Evolutionary conservation across 2,113 vertebrate genomes (phyloP).

Genomic region (Natator depressus): DNA sequence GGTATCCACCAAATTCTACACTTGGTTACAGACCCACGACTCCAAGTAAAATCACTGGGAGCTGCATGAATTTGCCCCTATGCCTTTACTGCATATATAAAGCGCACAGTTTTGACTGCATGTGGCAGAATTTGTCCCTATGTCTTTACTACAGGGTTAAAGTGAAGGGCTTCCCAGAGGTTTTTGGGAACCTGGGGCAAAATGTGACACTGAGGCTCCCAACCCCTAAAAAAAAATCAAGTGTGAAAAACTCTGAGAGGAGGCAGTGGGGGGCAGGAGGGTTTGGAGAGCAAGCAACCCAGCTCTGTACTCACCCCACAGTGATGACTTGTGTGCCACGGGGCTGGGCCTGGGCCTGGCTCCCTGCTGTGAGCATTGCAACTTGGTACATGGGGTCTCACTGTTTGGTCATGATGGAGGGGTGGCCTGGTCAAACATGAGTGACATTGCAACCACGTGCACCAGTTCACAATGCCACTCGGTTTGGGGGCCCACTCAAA

Average conservation of each 20-base stretch:
- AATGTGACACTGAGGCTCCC: neutral
- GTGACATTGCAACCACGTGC: neutral
- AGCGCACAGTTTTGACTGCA: neutral
- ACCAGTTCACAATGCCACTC: neutral
- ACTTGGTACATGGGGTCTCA: neutral
- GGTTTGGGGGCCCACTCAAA: neutral
- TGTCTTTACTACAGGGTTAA: neutral
- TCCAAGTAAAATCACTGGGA: neutral
- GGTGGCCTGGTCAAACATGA: neutral
- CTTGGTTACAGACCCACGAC: neutral
- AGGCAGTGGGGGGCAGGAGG: no score
- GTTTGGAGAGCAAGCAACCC: neutral
- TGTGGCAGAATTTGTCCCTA: accelerated
- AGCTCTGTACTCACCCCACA: neutral
- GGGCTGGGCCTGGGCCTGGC: neutral
- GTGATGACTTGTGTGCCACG: neutral
- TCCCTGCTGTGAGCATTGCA: neutral
- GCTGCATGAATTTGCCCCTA: neutral
- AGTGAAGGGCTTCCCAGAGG: neutral
- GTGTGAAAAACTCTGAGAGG: neutral
- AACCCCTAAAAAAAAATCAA: neutral
- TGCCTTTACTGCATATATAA: neutral
- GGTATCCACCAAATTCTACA: neutral
- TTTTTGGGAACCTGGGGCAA: neutral
- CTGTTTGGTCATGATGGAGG: neutral